These are phyloP conservation scores for Cichladusa arquata DNA, from an alignment of 2,113 vertebrate species.

Conservation along the genomic window DNA sequence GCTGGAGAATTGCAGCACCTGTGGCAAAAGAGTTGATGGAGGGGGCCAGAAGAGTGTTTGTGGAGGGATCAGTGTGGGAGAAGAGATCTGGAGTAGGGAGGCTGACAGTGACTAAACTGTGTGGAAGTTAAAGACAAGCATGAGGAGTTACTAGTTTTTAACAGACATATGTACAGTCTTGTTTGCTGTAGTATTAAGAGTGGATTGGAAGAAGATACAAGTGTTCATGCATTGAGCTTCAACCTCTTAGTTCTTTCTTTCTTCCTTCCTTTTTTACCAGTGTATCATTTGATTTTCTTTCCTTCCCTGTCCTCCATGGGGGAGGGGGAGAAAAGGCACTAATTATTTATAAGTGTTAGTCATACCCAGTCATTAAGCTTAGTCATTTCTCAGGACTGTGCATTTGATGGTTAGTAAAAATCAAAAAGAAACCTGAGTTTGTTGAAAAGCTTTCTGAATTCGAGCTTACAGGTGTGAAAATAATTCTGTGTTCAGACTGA, in stretches of 20 bases:
- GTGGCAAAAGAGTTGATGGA: not conserved
- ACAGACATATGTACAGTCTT: fast-evolving
- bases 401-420: conserved; percentile 54
- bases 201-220: not conserved
- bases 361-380: conserved; percentile 62
- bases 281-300: not conserved
- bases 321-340: conserved; percentile 20
- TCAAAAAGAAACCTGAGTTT: conserved; percentile 7
- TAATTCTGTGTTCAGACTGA: not conserved
- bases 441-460: not conserved
- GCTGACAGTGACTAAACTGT: not conserved
- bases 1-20: not conserved
- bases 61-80: not conserved
- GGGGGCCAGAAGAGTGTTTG: not conserved
- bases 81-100: not conserved
- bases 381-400: conserved; percentile 53
- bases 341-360: conserved; percentile 67
- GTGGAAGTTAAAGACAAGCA: not conserved
- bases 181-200: not conserved
- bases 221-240: not conserved
- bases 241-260: not conserved
- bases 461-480: conserved; percentile 25
- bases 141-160: not conserved
- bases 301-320: not conserved
- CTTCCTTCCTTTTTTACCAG: not conserved